These are phyloP conservation scores for Drosophila putrida DNA, from an alignment of 2,888 invertebrate genomes.

Conservation along the genomic window DNA sequence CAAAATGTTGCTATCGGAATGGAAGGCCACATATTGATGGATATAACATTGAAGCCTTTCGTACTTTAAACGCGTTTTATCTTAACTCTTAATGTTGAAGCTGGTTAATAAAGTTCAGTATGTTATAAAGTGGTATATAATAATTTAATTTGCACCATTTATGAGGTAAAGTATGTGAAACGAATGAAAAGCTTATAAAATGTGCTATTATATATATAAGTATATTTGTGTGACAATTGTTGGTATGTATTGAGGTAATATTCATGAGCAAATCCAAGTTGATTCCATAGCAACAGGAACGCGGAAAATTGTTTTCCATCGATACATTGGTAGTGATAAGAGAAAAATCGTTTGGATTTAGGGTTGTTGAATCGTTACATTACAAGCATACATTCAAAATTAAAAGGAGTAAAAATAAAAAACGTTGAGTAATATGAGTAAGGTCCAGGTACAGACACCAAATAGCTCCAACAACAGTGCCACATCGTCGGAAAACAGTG, in stretches of 20 bases:
- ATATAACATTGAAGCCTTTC: slow-evolving; percentile 92
- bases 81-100: slow-evolving; percentile 85
- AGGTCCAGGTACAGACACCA: slow-evolving; percentile 46
- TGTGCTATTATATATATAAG: neutral
- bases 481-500: slow-evolving; percentile 84
- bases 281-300: slow-evolving; percentile 54
- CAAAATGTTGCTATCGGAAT: slow-evolving; percentile 88
- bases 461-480: slow-evolving; percentile 76
- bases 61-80: slow-evolving; percentile 92
- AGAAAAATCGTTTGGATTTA: slow-evolving; percentile 32
- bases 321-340: slow-evolving; percentile 64
- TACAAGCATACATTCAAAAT: slow-evolving; percentile 50
- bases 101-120: slow-evolving; percentile 21
- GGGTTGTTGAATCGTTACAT: slow-evolving; percentile 33
- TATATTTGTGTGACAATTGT: no score
- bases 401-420: slow-evolving; percentile 49
- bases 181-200: neutral
- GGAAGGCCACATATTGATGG: slow-evolving; percentile 89
- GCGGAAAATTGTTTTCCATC: slow-evolving; percentile 62
- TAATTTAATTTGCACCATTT: neutral
- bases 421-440: slow-evolving; percentile 53
- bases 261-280: neutral
- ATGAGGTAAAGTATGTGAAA: neutral
- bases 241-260: neutral
- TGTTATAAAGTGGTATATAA: neutral